phyloP scores from a whole-genome alignment of 2,888 invertebrate genomes.

The Hydrotaea diabolus region DNA sequence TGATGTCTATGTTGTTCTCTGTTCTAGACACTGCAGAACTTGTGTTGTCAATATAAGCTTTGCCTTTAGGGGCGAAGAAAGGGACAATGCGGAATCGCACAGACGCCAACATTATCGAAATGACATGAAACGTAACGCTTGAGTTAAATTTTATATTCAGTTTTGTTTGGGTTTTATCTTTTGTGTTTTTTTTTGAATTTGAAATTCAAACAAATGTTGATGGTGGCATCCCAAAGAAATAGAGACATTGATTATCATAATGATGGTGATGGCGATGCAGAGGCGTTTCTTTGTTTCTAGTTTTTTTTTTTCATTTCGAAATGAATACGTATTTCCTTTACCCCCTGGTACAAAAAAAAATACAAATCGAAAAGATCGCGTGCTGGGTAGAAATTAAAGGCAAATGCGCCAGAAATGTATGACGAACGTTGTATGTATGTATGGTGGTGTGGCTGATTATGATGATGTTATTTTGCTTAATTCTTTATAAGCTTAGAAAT shows the following conservation, averaged over 20 bases:
- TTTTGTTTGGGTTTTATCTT: background rate
- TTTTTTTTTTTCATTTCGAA: background rate
- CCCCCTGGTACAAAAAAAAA: background rate
- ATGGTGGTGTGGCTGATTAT: conserved; percentile 51
- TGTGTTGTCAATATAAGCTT: conserved; percentile 18
- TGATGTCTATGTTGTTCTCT: conserved; percentile 6
- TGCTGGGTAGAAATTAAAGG: conserved; percentile 64
- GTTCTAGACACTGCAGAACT: background rate
- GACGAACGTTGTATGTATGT: conserved; percentile 26
- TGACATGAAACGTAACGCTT: conserved; percentile 35
- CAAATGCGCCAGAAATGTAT: conserved; percentile 37
- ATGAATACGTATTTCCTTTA: background rate
- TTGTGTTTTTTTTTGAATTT: conserved; percentile 34
- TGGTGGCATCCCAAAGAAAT: conserved; percentile 46
- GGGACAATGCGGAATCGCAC: conserved; percentile 1
- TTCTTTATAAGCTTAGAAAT: conserved; percentile 52
- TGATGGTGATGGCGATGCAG: conserved; percentile 54
- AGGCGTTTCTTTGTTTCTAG: conserved; percentile 55
- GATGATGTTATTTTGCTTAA: conserved; percentile 39
- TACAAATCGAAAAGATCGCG: conserved; percentile 53
- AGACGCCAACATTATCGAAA: conserved; percentile 55
- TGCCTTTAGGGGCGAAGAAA: conserved; percentile 4
- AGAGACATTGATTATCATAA: conserved; percentile 63
- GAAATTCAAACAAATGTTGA: conserved; percentile 53
- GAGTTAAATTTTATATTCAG: conserved; percentile 38